Evolutionary conservation across 2,888 invertebrate species (phyloP).

Genomic region (Eurytoma californica): DNA sequence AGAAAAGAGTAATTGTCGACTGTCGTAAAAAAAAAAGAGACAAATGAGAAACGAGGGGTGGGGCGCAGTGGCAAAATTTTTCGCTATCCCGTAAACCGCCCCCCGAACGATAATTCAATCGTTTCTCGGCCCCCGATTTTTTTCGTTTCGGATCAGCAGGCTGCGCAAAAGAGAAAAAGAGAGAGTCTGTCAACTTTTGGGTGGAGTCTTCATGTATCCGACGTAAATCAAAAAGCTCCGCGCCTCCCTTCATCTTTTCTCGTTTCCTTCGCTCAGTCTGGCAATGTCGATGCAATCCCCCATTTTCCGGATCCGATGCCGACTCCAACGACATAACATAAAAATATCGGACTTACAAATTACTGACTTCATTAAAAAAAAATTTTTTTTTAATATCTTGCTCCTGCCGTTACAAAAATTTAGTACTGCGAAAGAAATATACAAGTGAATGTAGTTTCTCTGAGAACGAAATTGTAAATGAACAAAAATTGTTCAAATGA

Average conservation of each 20-base stretch:
- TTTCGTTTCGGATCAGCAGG: constrained; percentile 19
- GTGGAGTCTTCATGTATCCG: constrained; percentile 57
- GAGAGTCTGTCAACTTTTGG: constrained; percentile 42
- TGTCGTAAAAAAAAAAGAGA: neutral
- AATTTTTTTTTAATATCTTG: no score
- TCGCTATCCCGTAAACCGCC: constrained; percentile 50
- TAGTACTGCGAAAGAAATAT: no score
- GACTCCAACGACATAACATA: neutral
- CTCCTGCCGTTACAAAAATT: no score
- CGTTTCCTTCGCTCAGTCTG: constrained; percentile 5
- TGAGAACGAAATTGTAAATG: no score
- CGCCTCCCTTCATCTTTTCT: constrained; percentile 31
- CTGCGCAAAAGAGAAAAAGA: neutral
- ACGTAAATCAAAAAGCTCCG: constrained; percentile 59
- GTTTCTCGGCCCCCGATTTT: constrained; percentile 53
- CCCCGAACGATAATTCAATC: constrained; percentile 62
- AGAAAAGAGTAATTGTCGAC: neutral
- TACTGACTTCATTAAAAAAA: constrained; percentile 48
- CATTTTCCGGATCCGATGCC: neutral
- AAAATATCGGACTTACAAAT: constrained; percentile 26
- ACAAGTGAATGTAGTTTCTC: no score
- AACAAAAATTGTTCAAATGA: no score
- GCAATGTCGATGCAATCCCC: constrained; percentile 17
- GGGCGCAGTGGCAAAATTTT: constrained; percentile 55
- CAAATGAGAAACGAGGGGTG: constrained; percentile 32